Evolutionary conservation across 2,888 invertebrate genomes (phyloP), one percentile per base, ranked within the genome.

Genomic region (Fabriciana adippe): DNA sequence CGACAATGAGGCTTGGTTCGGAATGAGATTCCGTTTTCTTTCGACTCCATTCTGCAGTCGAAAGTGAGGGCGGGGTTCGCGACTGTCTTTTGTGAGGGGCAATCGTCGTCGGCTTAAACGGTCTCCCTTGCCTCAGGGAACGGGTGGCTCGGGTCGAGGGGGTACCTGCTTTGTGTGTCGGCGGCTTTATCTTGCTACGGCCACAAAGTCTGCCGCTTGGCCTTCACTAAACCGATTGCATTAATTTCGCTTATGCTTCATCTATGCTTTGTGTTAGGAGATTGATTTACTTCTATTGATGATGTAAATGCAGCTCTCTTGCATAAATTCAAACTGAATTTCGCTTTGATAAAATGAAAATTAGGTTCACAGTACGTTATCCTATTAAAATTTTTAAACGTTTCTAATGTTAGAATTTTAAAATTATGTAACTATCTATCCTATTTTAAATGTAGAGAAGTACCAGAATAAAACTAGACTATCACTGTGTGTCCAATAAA

Each of bases 11-110:
- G 80, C 78, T 76, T 75, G 77, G 78, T 78, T 77, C 78, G 84
- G 80, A 89, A 88, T 86, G 84, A 85, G 84, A 88, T 88, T 85
- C 83, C 81, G 86, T 86, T 87, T 89, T 87, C 89, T 86, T 88
- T 86, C 80, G 82, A 81, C 82, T 82, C 80, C 76, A 79, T 83
- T 84, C 81, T 80, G 81, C 80, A 81, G 81, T 80, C n/a, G n/a
- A 81, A 81, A 76, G 75, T 76, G 79, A 74, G 78, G 76, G 79
- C 69, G 73, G 77, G 73, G 67, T 70, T 72, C 73, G 72, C 75
- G 77, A 77, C 76, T 77, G 83, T 81, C 86, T 87, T 87, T 89
- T 88, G 87, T 86, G 80, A 84, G 85, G 80, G 86, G 86, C 88
- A 88, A 88, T 88, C 84, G 84, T 82, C 84, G 81, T 83, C 80